Conservation (phyloP, 2,888 invertebrate species). For the Cheilosia soror region DNA sequence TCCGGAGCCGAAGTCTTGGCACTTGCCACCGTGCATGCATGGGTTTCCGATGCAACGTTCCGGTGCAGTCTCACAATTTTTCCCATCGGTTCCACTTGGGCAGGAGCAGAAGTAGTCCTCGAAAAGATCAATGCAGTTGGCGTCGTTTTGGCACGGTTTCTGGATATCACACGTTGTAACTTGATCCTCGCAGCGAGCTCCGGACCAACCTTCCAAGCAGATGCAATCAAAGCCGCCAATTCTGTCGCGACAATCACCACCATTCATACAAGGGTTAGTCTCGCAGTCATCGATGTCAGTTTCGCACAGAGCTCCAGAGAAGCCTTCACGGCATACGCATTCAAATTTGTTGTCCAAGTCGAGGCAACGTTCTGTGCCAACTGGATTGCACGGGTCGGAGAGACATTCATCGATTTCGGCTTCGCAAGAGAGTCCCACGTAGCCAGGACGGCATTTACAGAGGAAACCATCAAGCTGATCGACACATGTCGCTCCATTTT, state of each 20-base stretch:
- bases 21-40: slow-evolving; percentile 98
- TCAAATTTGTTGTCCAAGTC: slow-evolving; percentile 94
- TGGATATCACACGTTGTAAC: slow-evolving; percentile 92
- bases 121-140: slow-evolving; percentile 95
- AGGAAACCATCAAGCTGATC: slow-evolving; percentile 95
- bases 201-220: slow-evolving; percentile 94
- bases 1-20: slow-evolving; percentile 97
- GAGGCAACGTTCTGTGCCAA: slow-evolving; percentile 95
- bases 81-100: slow-evolving; percentile 97
- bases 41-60: slow-evolving; percentile 89
- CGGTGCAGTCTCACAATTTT: slow-evolving; percentile 98
- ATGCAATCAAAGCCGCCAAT: slow-evolving; percentile 92
- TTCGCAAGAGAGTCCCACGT: slow-evolving; percentile 95
- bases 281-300: slow-evolving; percentile 94
- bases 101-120: slow-evolving; percentile 87
- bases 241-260: slow-evolving; percentile 94
- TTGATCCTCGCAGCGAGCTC: slow-evolving; percentile 92
- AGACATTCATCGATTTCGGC: slow-evolving; percentile 96
- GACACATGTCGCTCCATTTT: slow-evolving; percentile 94
- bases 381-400: slow-evolving; percentile 94
- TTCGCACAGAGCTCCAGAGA: slow-evolving; percentile 92
- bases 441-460: slow-evolving; percentile 97
- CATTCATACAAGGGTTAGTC: slow-evolving; percentile 93
- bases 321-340: slow-evolving; percentile 96
- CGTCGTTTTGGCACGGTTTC: slow-evolving; percentile 96